Percentiles rank a stretch among this genome's conserved stretches.
phyloP scores from a whole-genome alignment of 2,113 vertebrate genomes.

The Coptodon rendalli region DNA sequence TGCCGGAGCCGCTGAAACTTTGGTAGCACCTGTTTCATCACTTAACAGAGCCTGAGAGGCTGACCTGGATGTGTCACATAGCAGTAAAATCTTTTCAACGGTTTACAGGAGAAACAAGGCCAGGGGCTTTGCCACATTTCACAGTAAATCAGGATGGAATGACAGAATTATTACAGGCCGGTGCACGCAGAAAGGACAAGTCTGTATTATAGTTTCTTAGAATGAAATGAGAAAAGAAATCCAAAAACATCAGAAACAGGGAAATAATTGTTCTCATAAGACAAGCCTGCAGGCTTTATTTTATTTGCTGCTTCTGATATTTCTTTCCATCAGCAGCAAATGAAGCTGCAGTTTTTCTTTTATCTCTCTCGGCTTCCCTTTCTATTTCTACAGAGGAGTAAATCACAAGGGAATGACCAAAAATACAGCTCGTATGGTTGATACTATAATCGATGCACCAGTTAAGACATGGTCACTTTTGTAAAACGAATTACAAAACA shows the following conservation, averaged over 20 bases:
- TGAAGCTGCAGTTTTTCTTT: not conserved
- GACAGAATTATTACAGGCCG: not conserved
- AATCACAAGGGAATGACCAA: not conserved
- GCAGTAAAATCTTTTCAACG: not conserved
- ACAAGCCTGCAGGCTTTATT: not conserved
- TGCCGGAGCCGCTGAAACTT: not conserved
- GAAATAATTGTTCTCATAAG: not conserved
- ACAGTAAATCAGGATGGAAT: not conserved
- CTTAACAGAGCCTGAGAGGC: not conserved
- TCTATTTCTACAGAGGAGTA: not conserved
- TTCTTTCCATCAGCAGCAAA: not conserved
- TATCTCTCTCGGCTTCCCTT: fast-evolving
- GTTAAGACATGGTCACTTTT: not conserved
- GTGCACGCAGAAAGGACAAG: not conserved
- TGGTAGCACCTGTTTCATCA: not conserved
- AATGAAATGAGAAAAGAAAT: not conserved
- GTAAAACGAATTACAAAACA: not conserved
- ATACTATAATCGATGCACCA: not conserved
- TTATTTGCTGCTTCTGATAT: not conserved
- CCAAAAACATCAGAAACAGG: not conserved
- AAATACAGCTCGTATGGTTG: not conserved
- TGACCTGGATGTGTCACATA: slow-evolving; percentile 33
- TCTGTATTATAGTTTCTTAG: not conserved
- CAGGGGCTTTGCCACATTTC: not conserved
- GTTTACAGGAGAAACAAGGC: slow-evolving; percentile 5